Conservation (phyloP, 1,140 invertebrate species). For the Neuroterus valhalla region DNA sequence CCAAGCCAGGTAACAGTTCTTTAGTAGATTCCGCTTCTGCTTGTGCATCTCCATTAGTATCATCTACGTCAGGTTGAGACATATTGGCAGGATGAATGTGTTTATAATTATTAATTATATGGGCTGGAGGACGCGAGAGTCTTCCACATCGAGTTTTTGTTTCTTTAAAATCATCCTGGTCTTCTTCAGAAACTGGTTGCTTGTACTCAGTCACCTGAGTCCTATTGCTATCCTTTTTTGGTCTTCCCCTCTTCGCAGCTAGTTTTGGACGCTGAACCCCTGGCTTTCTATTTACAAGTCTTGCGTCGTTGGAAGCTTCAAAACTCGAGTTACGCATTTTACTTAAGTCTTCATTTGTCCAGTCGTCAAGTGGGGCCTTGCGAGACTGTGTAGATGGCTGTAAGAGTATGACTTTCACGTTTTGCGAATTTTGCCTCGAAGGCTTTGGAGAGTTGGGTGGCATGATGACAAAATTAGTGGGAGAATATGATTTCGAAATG, state of each 20-base stretch:
- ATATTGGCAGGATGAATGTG: slow-evolving; percentile 79
- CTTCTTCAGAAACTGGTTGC: slow-evolving; percentile 55
- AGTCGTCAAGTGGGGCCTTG: no score
- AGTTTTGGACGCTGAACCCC: slow-evolving; percentile 41
- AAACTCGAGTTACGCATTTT: neutral
- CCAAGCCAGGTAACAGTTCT: slow-evolving; percentile 67
- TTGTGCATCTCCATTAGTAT: slow-evolving; percentile 75
- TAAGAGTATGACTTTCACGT: no score
- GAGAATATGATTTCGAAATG: neutral
- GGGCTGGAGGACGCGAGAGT: slow-evolving; percentile 80
- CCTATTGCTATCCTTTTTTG: slow-evolving; percentile 62
- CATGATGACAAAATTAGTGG: neutral
- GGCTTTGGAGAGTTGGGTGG: slow-evolving; percentile 42
- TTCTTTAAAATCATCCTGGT: slow-evolving; percentile 78
- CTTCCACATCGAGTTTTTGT: slow-evolving; percentile 79
- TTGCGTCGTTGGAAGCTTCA: slow-evolving; percentile 52
- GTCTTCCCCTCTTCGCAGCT: slow-evolving; percentile 68
- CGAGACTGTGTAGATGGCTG: no score
- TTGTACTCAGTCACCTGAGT: slow-evolving; percentile 49
- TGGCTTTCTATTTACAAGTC: slow-evolving; percentile 51
- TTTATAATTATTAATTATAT: slow-evolving; percentile 83
- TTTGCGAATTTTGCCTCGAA: slow-evolving; percentile 43
- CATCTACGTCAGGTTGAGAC: slow-evolving; percentile 78
- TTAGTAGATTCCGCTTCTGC: slow-evolving; percentile 64
- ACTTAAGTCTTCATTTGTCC: no score